Percentiles rank a stretch among this genome's conserved stretches.
Conservation (phyloP, 2,113 vertebrate species). For the Bucco capensis region DNA sequence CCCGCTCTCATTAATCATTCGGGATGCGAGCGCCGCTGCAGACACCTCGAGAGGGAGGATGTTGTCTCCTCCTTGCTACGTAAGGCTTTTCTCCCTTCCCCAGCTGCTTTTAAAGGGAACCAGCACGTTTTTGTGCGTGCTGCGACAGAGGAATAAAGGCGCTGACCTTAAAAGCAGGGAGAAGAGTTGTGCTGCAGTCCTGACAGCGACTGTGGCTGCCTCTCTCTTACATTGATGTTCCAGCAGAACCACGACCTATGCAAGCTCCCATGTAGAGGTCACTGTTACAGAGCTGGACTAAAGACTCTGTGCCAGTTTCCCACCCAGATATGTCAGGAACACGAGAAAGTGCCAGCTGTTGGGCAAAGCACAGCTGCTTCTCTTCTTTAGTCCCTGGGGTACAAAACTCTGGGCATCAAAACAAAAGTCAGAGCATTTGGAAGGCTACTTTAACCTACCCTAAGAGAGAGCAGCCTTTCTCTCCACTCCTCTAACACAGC, state of each 20-base stretch:
- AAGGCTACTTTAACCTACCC: background rate
- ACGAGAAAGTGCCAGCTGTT: background rate
- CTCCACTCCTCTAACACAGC: background rate
- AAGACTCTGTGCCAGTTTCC: background rate
- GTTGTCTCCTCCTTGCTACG: background rate
- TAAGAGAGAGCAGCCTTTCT: background rate
- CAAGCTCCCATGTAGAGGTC: background rate
- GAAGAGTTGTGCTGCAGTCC: background rate
- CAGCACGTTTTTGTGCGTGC: background rate
- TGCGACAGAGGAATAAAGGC: background rate
- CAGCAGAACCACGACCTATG: background rate
- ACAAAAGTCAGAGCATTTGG: background rate
- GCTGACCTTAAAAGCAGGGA: background rate
- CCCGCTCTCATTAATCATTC: slow-evolving; percentile 10
- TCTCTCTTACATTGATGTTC: fast-evolving
- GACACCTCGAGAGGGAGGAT: background rate
- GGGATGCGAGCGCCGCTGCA: background rate
- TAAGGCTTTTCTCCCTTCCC: background rate
- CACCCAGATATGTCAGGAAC: background rate
- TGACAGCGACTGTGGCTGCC: background rate
- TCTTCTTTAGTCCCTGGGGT: background rate
- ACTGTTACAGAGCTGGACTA: background rate
- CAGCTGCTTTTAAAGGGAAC: background rate
- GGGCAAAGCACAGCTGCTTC: background rate
- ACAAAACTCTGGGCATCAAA: background rate